These are phyloP conservation scores for Melangyna quadrimaculata DNA, from an alignment of 2,888 invertebrate genomes.

Conservation along the genomic window DNA sequence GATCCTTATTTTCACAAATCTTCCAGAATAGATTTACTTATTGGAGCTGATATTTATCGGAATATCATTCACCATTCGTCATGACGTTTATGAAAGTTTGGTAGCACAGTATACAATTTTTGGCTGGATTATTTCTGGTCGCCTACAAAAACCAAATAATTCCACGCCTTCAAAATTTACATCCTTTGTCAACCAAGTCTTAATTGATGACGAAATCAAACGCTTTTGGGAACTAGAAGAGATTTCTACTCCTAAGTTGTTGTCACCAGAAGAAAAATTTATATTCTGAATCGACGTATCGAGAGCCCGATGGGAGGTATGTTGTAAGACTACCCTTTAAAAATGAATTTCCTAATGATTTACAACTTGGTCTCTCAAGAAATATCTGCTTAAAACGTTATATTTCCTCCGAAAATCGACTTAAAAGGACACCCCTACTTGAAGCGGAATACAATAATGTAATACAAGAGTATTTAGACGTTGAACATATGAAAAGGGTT, in stretches of 20 bases:
- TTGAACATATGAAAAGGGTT: conserved; percentile 15
- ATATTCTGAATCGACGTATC: no score
- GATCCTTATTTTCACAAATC: conserved; percentile 10
- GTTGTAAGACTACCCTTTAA: conserved; percentile 10
- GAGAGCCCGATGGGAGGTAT: conserved; percentile 10
- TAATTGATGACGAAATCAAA: background rate
- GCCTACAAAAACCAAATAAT: background rate
- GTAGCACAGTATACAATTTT: conserved; percentile 3
- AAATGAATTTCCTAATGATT: background rate
- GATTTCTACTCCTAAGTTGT: background rate
- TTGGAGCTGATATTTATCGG: conserved; percentile 16
- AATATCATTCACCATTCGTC: background rate
- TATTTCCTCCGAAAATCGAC: background rate
- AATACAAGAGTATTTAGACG: background rate
- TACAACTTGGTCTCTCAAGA: background rate
- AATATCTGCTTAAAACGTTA: background rate
- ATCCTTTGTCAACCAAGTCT: background rate
- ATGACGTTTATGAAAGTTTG: background rate
- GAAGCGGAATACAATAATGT: conserved; percentile 1
- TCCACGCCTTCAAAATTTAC: background rate
- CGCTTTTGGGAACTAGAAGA: conserved; percentile 28
- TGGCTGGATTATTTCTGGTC: conserved; percentile 4
- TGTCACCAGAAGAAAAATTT: background rate
- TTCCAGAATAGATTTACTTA: conserved; percentile 7
- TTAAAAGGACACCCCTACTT: background rate